phyloP scores from a whole-genome alignment of 2,888 invertebrate genomes.

The Coleophora deauratella region DNA sequence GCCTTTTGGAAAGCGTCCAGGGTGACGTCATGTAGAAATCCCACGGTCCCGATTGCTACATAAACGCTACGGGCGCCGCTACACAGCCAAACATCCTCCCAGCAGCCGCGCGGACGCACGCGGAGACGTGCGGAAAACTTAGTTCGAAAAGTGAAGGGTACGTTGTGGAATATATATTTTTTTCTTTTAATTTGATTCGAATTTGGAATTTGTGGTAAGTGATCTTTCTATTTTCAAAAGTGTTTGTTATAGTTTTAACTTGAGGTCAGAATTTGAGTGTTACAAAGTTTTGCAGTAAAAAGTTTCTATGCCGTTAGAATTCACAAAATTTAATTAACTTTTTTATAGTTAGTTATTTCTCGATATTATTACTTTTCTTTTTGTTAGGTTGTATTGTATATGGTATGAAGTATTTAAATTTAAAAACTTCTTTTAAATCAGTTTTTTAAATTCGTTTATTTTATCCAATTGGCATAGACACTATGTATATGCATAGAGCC shows the following conservation, averaged over 20 bases:
- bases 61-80: constrained; percentile 46
- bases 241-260: background rate
- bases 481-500: too few species aligned
- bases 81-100: constrained; percentile 46
- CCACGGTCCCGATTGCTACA: constrained; percentile 21
- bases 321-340: too few species aligned
- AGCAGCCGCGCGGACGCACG: constrained; percentile 61
- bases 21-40: constrained; percentile 53
- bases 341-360: too few species aligned
- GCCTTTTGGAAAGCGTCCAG: constrained; percentile 20
- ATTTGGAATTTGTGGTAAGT: background rate
- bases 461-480: too few species aligned
- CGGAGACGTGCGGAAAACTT: constrained; percentile 27
- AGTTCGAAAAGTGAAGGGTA: constrained; percentile 4
- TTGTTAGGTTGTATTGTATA: too few species aligned
- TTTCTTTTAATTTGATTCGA: constrained; percentile 4
- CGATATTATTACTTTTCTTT: too few species aligned
- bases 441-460: too few species aligned
- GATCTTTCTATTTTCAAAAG: background rate
- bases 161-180: constrained; percentile 6
- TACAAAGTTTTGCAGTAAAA: too few species aligned
- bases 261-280: too few species aligned
- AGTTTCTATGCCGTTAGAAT: too few species aligned
- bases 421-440: too few species aligned
- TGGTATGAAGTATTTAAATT: too few species aligned